A percentile compares a stretch with the other conserved stretches of the same genome.
These are phyloP conservation scores for Potamilus streckersoni DNA, from an alignment of 1,140 invertebrate genomes.

Conservation along the genomic window DNA sequence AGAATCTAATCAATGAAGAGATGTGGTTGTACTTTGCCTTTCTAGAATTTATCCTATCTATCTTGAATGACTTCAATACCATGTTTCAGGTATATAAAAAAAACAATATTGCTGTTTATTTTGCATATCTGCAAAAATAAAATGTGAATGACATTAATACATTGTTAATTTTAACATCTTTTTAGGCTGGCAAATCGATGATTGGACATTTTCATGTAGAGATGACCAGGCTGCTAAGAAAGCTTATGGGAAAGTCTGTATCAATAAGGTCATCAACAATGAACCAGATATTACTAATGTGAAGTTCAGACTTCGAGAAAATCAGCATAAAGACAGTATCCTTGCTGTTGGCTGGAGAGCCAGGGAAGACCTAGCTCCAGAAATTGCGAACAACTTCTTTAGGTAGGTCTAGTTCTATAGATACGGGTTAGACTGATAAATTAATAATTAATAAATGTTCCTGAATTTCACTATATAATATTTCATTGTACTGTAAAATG, in stretches of 20 bases:
- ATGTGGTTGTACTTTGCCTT: conserved; percentile 11
- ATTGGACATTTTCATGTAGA: neutral
- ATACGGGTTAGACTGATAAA: no score
- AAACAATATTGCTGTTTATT: no score
- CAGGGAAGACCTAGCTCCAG: neutral
- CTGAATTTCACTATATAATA: no score
- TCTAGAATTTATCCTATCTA: conserved; percentile 12
- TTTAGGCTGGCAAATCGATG: neutral
- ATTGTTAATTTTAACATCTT: no score
- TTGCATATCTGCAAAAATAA: no score
- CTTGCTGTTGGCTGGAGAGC: neutral
- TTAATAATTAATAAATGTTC: no score
- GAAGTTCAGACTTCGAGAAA: neutral
- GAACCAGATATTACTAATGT: conserved; percentile 2
- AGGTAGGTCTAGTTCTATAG: no score
- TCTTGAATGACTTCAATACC: conserved; percentile 26
- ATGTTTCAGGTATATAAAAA: conserved; percentile 11
- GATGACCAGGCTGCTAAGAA: no score
- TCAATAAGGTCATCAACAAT: neutral
- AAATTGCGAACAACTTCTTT: no score
- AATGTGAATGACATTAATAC: no score
- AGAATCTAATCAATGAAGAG: neutral
- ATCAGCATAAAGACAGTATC: neutral
- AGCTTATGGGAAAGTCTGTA: neutral
- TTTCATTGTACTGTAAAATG: no score